A percentile compares a stretch with the other conserved stretches of the same genome.
Evolutionary conservation across 2,888 invertebrate species (phyloP).

Genomic region (Nephrotoma guestfalica): DNA sequence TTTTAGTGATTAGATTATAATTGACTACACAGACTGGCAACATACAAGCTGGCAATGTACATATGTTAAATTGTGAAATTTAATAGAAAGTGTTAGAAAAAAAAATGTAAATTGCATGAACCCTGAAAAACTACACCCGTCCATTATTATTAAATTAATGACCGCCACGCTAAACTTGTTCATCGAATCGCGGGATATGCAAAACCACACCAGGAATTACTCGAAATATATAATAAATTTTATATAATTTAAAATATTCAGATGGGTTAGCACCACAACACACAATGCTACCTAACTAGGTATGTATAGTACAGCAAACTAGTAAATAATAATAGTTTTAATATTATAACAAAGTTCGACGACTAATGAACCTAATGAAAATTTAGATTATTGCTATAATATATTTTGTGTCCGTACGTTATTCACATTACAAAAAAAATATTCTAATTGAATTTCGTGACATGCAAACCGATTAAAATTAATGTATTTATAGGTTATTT

Average conservation of each 20-base stretch:
- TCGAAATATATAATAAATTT: background rate
- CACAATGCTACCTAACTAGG: no score
- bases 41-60: background rate
- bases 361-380: background rate
- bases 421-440: background rate
- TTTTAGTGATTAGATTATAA: background rate
- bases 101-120: background rate
- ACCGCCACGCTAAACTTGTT: background rate
- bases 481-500: background rate
- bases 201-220: background rate
- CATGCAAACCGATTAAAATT: background rate
- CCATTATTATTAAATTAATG: background rate
- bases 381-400: background rate
- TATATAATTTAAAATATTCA: background rate
- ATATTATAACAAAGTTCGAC: background rate
- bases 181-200: background rate
- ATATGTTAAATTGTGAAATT: background rate
- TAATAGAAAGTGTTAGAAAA: background rate
- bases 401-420: background rate
- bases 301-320: no score
- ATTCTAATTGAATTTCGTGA: background rate
- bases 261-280: background rate
- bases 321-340: background rate
- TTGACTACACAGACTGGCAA: background rate
- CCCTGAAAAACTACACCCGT: background rate